Evolutionary conservation across 2,113 vertebrate species (phyloP).

Genomic region (Tachuris rubrigastra): DNA sequence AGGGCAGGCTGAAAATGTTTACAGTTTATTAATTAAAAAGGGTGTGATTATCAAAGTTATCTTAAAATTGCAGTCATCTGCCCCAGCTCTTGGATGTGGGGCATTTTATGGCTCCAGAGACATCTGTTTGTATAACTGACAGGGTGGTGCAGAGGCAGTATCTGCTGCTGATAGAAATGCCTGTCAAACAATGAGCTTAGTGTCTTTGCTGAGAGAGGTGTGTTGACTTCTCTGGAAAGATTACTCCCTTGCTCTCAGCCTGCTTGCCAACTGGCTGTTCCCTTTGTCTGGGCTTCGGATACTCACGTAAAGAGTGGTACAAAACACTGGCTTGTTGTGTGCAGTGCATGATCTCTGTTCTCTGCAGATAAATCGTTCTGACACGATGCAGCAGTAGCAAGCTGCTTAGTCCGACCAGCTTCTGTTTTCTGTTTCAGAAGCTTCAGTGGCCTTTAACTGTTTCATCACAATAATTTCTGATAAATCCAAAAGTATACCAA

Average conservation of each 20-base stretch:
- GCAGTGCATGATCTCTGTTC: neutral
- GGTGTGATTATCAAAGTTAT: neutral
- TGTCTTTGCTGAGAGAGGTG: neutral
- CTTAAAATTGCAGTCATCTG: neutral
- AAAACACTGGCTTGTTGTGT: neutral
- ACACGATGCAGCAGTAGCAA: neutral
- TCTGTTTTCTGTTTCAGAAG: neutral
- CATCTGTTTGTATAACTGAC: neutral
- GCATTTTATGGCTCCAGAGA: neutral
- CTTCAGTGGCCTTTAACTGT: neutral
- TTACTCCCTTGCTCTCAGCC: neutral
- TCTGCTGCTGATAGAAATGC: neutral
- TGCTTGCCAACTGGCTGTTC: neutral
- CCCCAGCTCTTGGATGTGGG: neutral
- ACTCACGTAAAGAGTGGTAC: neutral
- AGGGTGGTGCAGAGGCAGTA: neutral
- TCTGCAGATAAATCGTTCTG: slow-evolving; percentile 6
- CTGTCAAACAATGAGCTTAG: neutral
- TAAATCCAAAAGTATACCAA: neutral
- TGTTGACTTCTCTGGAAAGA: neutral
- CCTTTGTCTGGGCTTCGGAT: neutral
- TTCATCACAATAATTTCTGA: neutral
- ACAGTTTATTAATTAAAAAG: neutral
- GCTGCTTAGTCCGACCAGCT: neutral
- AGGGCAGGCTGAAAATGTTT: neutral